A percentile compares a stretch with the other conserved stretches of the same genome.
Evolutionary conservation across 2,888 invertebrate genomes (phyloP).

Genomic region (Adela reaumurella): DNA sequence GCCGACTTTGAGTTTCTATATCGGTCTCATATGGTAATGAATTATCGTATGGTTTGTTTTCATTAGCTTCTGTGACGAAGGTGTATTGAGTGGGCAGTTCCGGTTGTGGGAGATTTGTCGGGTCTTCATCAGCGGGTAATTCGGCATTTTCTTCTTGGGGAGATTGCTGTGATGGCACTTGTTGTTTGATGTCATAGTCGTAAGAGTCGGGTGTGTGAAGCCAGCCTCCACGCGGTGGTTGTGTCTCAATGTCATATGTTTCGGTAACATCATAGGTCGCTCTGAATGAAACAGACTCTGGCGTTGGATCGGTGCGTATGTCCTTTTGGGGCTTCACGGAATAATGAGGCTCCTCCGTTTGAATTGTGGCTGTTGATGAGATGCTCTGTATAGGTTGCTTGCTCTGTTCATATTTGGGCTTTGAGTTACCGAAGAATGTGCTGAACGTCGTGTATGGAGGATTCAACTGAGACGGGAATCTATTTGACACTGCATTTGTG

Average conservation of each 20-base stretch:
- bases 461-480: slow-evolving; percentile 21
- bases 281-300: slow-evolving; percentile 18
- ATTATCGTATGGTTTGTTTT: slow-evolving; percentile 39
- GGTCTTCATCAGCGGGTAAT: slow-evolving; percentile 20
- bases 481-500: not conserved
- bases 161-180: slow-evolving; percentile 22
- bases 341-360: slow-evolving; percentile 24
- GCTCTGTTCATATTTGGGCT: slow-evolving; percentile 27
- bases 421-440: slow-evolving; percentile 23
- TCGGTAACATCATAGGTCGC: slow-evolving; percentile 48
- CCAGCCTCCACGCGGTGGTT: slow-evolving; percentile 35
- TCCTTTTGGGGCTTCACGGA: slow-evolving; percentile 26
- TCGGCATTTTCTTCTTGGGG: slow-evolving; percentile 18
- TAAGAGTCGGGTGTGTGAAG: slow-evolving; percentile 28
- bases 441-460: slow-evolving; percentile 24
- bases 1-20: slow-evolving; percentile 44
- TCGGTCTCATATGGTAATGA: slow-evolving; percentile 38
- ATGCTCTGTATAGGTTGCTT: slow-evolving; percentile 33
- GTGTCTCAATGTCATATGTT: slow-evolving; percentile 30
- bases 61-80: slow-evolving; percentile 40
- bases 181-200: slow-evolving; percentile 18
- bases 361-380: slow-evolving; percentile 31
- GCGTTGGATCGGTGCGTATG: slow-evolving; percentile 17
- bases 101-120: slow-evolving; percentile 25
- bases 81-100: slow-evolving; percentile 38